Conservation (phyloP, 2,113 vertebrate genomes). For the Danionella cerebrum region DNA sequence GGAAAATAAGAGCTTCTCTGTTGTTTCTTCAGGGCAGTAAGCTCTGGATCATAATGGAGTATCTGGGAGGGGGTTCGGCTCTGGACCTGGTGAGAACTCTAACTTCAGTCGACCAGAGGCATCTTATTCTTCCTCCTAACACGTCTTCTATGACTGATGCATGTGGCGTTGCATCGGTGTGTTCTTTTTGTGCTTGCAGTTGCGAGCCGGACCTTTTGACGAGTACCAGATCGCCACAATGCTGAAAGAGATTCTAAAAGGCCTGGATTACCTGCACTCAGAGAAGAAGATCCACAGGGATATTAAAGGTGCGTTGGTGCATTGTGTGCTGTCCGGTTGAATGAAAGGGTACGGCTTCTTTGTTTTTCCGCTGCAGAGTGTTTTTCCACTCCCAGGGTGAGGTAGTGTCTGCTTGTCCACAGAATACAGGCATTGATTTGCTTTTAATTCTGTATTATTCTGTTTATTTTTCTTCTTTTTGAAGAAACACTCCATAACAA, state of each 20-base stretch:
- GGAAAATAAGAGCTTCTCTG: background rate
- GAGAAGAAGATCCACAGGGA: constrained; percentile 90
- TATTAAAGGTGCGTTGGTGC: constrained; percentile 73
- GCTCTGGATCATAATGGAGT: constrained; percentile 77
- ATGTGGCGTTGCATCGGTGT: constrained; percentile 1
- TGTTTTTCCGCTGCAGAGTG: constrained; percentile 9
- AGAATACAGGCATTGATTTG: constrained; percentile 6
- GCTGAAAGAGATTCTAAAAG: constrained; percentile 85
- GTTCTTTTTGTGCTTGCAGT: constrained; percentile 46
- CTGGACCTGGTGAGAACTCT: constrained; percentile 65
- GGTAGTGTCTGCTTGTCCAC: background rate
- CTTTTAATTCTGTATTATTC: background rate
- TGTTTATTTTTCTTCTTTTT: too few species aligned
- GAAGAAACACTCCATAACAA: too few species aligned
- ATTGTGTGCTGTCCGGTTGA: background rate
- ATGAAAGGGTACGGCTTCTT: constrained; percentile 18
- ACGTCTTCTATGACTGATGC: background rate
- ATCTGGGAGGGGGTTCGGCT: constrained; percentile 71
- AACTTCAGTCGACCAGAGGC: too few species aligned
- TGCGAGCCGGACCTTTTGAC: constrained; percentile 80
- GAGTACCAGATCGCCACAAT: constrained; percentile 87
- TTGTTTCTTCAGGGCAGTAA: constrained; percentile 59
- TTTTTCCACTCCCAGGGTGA: background rate
- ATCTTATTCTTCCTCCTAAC: background rate
- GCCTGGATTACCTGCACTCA: constrained; percentile 83